A percentile compares a stretch with the other conserved stretches of the same genome.
Evolutionary conservation across 2,888 invertebrate species (phyloP).

Genomic region (Ceriagrion tenellum): DNA sequence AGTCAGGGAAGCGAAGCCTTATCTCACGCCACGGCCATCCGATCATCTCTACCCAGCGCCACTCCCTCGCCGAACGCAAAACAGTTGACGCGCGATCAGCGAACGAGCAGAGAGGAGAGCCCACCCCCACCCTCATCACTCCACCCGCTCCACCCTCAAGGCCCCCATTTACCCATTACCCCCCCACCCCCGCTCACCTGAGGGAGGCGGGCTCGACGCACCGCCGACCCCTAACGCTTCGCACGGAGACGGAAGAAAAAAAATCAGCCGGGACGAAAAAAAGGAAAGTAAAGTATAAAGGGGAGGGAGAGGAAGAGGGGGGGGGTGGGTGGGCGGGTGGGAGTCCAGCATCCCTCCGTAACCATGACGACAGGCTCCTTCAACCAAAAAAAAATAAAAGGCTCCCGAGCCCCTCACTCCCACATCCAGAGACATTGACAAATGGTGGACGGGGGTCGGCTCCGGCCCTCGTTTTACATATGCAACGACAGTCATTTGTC

Average conservation of each 20-base stretch:
- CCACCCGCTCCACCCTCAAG: slow-evolving; percentile 75
- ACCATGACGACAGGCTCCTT: slow-evolving; percentile 65
- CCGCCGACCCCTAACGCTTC: background rate
- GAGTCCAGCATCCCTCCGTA: slow-evolving; percentile 54
- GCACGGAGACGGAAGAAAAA: background rate
- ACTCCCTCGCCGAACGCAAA: slow-evolving; percentile 76
- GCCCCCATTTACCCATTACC: slow-evolving; percentile 40
- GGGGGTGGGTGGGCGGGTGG: background rate
- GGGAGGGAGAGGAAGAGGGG: background rate
- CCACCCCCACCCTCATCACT: slow-evolving; percentile 80
- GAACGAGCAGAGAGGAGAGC: slow-evolving; percentile 73
- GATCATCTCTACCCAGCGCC: slow-evolving; percentile 76
- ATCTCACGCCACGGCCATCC: slow-evolving; percentile 36
- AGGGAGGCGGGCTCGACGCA: background rate
- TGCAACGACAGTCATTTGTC: slow-evolving; percentile 79
- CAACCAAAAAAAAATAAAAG: slow-evolving; percentile 41
- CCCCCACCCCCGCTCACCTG: background rate
- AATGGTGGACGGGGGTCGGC: slow-evolving; percentile 79
- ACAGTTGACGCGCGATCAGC: slow-evolving; percentile 68
- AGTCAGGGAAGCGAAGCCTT: slow-evolving; percentile 42
- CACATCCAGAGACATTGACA: slow-evolving; percentile 77
- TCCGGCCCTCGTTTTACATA: slow-evolving; percentile 79
- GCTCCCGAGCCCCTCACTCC: slow-evolving; percentile 36
- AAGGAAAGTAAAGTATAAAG: slow-evolving; percentile 11
- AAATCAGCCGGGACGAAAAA: slow-evolving; percentile 42